These are phyloP conservation scores for Pelobates fuscus DNA, from an alignment of 2,113 vertebrate species.

Conservation along the genomic window DNA sequence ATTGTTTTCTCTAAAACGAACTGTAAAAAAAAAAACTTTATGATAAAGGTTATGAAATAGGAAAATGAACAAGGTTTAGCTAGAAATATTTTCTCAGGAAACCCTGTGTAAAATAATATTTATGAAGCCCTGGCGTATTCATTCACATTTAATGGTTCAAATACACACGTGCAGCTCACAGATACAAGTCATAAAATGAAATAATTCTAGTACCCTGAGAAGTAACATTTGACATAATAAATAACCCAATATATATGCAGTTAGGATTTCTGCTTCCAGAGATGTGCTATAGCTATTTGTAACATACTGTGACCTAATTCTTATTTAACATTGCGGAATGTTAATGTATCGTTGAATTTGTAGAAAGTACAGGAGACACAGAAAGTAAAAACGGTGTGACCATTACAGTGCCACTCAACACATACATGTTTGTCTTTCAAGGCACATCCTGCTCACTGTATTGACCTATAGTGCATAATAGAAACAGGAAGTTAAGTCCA, in stretches of 20 bases:
- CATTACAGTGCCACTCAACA: background rate
- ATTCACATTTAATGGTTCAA: no score
- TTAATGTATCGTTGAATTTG: background rate
- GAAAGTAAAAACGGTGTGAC: background rate
- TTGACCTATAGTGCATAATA: background rate
- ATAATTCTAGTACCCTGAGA: no score
- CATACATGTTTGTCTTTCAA: constrained; percentile 6
- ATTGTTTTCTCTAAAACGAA: no score
- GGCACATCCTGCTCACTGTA: constrained; percentile 7
- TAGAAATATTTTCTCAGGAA: no score
- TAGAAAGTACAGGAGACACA: background rate
- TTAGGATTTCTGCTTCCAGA: background rate
- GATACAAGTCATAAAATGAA: no score
- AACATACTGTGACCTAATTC: background rate
- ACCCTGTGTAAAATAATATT: no score
- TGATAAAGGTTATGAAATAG: no score
- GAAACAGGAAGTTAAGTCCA: constrained; percentile 16
- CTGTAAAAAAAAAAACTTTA: no score
- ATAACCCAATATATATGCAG: background rate
- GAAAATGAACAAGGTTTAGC: no score
- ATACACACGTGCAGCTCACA: no score
- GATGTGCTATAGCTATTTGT: background rate
- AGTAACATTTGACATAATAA: no score
- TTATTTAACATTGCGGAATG: background rate
- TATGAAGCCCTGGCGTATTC: no score